Evolutionary conservation across 1,140 invertebrate genomes (phyloP).

Genomic region (Ceratina australensis): DNA sequence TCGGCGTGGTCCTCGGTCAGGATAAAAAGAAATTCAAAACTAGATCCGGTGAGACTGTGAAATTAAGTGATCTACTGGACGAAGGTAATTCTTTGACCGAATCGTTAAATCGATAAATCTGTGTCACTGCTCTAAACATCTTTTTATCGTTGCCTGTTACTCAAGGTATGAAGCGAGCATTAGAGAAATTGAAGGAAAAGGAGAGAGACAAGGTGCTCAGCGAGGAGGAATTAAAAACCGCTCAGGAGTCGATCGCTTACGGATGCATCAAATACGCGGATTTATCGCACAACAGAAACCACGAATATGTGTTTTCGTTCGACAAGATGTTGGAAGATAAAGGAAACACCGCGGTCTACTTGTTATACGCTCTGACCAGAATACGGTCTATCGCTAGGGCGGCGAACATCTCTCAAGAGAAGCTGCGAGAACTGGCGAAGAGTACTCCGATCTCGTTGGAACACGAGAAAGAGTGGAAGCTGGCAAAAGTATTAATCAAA

Average conservation of each 20-base stretch:
- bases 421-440: conserved; percentile 81
- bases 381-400: conserved; percentile 95
- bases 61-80: conserved; percentile 93
- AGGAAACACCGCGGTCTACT: conserved; percentile 99
- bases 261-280: conserved; percentile 99
- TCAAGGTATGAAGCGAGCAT: conserved; percentile 87
- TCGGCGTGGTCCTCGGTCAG: conserved; percentile 98
- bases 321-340: conserved; percentile 99
- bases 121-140: background rate
- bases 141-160: background rate
- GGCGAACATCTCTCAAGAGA: conserved; percentile 83
- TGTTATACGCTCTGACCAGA: conserved; percentile 96
- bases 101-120: too few relatives aligned
- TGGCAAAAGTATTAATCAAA: conserved; percentile 92
- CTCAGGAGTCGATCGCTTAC: conserved; percentile 96
- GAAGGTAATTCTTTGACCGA: conserved; percentile 84
- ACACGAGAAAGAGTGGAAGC: conserved; percentile 97
- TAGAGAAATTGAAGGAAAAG: conserved; percentile 94
- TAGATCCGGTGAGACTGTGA: conserved; percentile 96
- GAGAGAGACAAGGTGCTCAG: conserved; percentile 93
- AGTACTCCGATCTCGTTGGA: conserved; percentile 85
- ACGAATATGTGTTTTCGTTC: conserved; percentile 99
- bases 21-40: conserved; percentile 99
- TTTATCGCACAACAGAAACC: conserved; percentile 94
- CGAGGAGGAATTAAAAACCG: conserved; percentile 89